phyloP scores from a whole-genome alignment of 2,113 vertebrate species.

The Phylloscopus trochiloides region DNA sequence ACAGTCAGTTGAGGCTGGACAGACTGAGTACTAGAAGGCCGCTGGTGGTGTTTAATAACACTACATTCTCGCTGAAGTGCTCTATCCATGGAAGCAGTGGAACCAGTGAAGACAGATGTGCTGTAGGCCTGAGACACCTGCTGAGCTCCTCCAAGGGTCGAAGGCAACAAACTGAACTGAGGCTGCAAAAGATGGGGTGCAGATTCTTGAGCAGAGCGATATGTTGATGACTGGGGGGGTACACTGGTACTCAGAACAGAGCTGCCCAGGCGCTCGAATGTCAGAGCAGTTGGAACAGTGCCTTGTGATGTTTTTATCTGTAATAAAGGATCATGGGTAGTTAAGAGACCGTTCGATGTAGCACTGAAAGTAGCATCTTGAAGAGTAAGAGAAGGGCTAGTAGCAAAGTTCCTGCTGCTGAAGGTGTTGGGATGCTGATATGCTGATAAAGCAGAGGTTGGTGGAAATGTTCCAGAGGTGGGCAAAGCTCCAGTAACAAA shows the following conservation, averaged over 20 bases:
- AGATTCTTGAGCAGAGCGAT: slow-evolving; percentile 97
- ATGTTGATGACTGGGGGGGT: slow-evolving; percentile 95
- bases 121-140: slow-evolving; percentile 84
- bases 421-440: slow-evolving; percentile 93
- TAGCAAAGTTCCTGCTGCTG: slow-evolving; percentile 87
- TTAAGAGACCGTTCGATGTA: slow-evolving; percentile 90
- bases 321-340: slow-evolving; percentile 86
- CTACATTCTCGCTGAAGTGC: slow-evolving; percentile 99
- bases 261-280: slow-evolving; percentile 88
- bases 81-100: slow-evolving; percentile 90
- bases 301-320: slow-evolving; percentile 91
- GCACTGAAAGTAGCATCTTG: slow-evolving; percentile 90
- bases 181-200: slow-evolving; percentile 96
- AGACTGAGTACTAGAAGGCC: slow-evolving; percentile 93
- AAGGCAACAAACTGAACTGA: slow-evolving; percentile 90
- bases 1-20: slow-evolving; percentile 87
- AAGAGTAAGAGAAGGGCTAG: slow-evolving; percentile 86
- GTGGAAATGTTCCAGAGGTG: slow-evolving; percentile 89
- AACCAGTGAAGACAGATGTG: slow-evolving; percentile 87
- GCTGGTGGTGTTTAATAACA: slow-evolving; percentile 99
- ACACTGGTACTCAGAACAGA: slow-evolving; percentile 82
- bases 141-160: slow-evolving; percentile 82
- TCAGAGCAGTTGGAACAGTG: slow-evolving; percentile 85
- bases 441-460: slow-evolving; percentile 84
- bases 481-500: slow-evolving; percentile 94